These are phyloP conservation scores for Ochotona curzoniae DNA, from an alignment of 2,113 vertebrate genomes.

Conservation along the genomic window DNA sequence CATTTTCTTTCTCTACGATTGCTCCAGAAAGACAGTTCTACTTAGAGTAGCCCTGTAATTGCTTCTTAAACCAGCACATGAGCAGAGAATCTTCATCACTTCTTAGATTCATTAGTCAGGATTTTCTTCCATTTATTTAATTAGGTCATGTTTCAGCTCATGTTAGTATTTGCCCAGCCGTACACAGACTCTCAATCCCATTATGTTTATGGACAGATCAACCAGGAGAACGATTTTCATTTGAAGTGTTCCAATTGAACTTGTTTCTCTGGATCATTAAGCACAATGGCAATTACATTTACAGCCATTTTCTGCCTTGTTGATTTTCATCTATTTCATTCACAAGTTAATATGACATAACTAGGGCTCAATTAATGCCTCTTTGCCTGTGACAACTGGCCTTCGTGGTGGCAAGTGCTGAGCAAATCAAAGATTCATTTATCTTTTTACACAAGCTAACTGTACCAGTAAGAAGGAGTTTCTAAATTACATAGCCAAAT, in stretches of 20 bases:
- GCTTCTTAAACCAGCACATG: neutral
- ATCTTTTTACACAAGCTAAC: constrained; percentile 18
- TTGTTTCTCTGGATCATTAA: constrained; percentile 65
- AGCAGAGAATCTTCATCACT: neutral
- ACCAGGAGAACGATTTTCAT: constrained; percentile 21
- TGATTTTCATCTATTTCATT: constrained; percentile 72
- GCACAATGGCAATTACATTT: constrained; percentile 69
- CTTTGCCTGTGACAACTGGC: constrained; percentile 4
- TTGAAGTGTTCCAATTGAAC: constrained; percentile 58
- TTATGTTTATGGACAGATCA: constrained; percentile 44
- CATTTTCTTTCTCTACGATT: neutral
- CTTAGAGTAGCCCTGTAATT: neutral
- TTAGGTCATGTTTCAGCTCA: neutral
- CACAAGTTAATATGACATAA: constrained; percentile 63
- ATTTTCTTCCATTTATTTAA: constrained; percentile 22
- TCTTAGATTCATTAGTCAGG: constrained; percentile 1
- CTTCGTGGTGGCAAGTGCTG: neutral
- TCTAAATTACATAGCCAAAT: neutral
- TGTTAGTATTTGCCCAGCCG: neutral
- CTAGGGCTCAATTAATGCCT: constrained; percentile 41
- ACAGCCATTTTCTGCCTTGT: constrained; percentile 76
- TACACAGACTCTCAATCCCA: neutral
- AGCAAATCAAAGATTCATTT: neutral
- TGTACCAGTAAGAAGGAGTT: neutral
- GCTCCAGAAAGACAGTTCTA: neutral